A percentile compares a stretch with the other conserved stretches of the same genome.
Evolutionary conservation across 2,888 invertebrate species (phyloP).

Genomic region (Dasysyrphus tricinctus): DNA sequence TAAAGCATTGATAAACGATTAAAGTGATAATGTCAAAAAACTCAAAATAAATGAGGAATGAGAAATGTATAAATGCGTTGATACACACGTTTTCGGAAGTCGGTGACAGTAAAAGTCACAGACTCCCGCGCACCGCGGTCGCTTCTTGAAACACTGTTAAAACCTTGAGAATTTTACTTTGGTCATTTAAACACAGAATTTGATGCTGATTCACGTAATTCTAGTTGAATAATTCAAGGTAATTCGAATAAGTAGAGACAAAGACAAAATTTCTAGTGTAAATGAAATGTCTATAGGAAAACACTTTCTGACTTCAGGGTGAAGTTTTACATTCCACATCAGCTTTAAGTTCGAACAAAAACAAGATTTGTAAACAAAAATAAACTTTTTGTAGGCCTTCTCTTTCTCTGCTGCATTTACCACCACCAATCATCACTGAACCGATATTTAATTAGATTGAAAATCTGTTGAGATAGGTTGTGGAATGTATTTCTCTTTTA

Average conservation of each 20-base stretch:
- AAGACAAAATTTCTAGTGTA: background rate
- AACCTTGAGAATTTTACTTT: constrained; percentile 2
- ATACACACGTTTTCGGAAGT: constrained; percentile 16
- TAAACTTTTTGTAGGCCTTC: no score
- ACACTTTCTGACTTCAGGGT: background rate
- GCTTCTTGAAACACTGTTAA: background rate
- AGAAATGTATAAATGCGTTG: background rate
- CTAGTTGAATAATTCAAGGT: background rate
- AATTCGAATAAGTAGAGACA: background rate
- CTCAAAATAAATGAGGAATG: background rate
- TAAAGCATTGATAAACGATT: background rate
- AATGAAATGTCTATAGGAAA: background rate
- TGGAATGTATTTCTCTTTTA: no score
- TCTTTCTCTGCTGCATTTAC: no score
- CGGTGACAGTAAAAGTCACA: background rate
- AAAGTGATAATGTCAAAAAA: background rate
- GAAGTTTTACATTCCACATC: no score
- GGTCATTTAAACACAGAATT: background rate
- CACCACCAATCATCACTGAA: no score
- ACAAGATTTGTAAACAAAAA: no score
- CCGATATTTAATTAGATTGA: no score
- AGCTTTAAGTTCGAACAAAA: no score
- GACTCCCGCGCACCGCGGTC: no score
- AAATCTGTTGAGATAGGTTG: no score
- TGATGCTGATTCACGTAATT: background rate